phyloP scores from a whole-genome alignment of 2,113 vertebrate genomes.

The Phylloscopus trochiloides region DNA sequence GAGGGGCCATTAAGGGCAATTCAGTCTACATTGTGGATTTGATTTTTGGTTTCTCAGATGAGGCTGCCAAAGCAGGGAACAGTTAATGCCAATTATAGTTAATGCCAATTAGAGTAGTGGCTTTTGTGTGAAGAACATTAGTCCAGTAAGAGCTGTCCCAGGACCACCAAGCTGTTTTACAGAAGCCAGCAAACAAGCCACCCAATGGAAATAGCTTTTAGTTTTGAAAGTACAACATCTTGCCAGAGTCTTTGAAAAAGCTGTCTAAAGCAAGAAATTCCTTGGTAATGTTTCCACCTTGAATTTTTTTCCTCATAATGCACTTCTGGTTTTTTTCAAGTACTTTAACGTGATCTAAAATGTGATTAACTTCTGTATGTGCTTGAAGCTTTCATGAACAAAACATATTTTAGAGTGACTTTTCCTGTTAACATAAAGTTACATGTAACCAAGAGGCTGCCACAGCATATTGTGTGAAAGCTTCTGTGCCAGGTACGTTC shows the following conservation, averaged over 20 bases:
- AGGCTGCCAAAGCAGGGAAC: not conserved
- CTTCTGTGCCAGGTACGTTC: slow-evolving; percentile 6
- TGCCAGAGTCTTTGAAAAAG: slow-evolving; percentile 43
- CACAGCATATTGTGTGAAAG: not conserved
- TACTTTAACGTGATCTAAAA: slow-evolving; percentile 53
- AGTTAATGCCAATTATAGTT: slow-evolving; percentile 34
- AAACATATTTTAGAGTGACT: slow-evolving; percentile 63
- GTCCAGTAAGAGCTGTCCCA: not conserved
- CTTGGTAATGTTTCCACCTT: slow-evolving; percentile 55
- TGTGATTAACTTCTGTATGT: slow-evolving; percentile 27
- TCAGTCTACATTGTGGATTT: not conserved
- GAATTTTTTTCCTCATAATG: not conserved
- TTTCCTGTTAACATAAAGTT: slow-evolving; percentile 71
- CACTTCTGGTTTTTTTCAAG: slow-evolving; percentile 48
- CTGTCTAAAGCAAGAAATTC: slow-evolving; percentile 41
- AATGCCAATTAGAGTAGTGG: slow-evolving; percentile 2
- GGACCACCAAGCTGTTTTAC: not conserved
- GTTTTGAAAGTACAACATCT: slow-evolving; percentile 31
- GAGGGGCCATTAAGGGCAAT: not conserved
- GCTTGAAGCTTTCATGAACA: slow-evolving; percentile 58
- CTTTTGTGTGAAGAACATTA: slow-evolving; percentile 33
- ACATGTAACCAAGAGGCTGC: slow-evolving; percentile 36
- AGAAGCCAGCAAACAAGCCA: not conserved
- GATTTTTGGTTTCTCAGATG: not conserved
- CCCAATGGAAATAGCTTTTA: not conserved